Evolutionary conservation across 2,113 vertebrate genomes (phyloP).

Genomic region (Patagioenas fasciata): DNA sequence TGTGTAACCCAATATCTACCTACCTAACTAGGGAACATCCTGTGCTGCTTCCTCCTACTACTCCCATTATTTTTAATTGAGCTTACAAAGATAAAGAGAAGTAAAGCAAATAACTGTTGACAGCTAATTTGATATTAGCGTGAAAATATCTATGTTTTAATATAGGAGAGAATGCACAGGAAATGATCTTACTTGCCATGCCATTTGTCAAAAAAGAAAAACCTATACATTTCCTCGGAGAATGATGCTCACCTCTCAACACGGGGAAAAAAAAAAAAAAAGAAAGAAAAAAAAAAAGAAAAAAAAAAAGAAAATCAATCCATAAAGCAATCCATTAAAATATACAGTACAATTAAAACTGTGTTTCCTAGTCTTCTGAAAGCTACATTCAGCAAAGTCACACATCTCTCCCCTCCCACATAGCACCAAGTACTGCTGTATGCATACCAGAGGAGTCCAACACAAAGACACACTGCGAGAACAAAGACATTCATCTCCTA

Average conservation of each 20-base stretch:
- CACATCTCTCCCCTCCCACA: not conserved
- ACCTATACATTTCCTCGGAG: not conserved
- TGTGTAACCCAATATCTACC: not conserved
- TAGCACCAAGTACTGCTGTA: not conserved
- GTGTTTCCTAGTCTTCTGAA: not conserved
- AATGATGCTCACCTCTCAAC: not conserved
- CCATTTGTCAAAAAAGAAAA: not conserved
- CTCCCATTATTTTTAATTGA: slow-evolving; percentile 12
- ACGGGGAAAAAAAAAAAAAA: not conserved
- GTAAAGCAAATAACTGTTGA: not conserved
- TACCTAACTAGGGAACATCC: not conserved
- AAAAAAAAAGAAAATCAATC: not conserved
- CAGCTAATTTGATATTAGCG: not conserved
- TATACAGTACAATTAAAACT: not conserved
- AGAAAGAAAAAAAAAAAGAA: too few relatives aligned
- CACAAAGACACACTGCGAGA: not conserved
- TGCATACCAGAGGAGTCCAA: not conserved
- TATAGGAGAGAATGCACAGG: not conserved
- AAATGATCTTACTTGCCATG: not conserved
- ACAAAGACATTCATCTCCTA: not conserved
- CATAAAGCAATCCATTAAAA: not conserved
- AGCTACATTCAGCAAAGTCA: not conserved
- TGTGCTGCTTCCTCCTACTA: not conserved
- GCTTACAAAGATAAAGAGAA: not conserved
- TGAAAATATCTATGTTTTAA: not conserved